A percentile compares a stretch with the other conserved stretches of the same genome.
Conservation (phyloP, 2,113 vertebrate species). For the Cacatua alba region DNA sequence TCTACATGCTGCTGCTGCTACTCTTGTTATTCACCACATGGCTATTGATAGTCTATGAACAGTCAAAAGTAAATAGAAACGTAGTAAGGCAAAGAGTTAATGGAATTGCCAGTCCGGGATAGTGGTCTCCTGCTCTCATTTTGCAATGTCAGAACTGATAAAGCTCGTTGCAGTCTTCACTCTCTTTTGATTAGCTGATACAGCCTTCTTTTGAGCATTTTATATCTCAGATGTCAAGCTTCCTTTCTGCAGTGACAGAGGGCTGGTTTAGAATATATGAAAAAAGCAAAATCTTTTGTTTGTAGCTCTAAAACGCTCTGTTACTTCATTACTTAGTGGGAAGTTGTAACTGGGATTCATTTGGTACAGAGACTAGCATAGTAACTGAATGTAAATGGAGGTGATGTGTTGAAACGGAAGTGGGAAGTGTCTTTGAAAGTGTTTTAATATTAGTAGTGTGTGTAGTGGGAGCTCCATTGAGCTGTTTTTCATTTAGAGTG, state of each 20-base stretch:
- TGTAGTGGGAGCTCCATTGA: neutral
- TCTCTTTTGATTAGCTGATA: constrained; percentile 58
- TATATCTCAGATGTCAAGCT: constrained; percentile 46
- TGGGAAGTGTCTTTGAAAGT: neutral
- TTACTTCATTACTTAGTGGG: constrained; percentile 20
- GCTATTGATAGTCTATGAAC: neutral
- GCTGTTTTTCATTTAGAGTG: neutral
- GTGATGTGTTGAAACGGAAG: neutral
- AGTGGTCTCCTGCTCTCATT: constrained; percentile 45
- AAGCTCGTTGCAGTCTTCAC: constrained; percentile 36
- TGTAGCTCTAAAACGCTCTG: neutral
- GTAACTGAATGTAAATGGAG: neutral
- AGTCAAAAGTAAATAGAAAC: constrained; percentile 33
- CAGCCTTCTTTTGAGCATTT: constrained; percentile 61
- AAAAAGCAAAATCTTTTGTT: constrained; percentile 12
- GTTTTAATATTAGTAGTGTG: neutral
- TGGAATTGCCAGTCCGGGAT: neutral
- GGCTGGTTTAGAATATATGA: neutral
- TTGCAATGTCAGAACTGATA: constrained; percentile 50
- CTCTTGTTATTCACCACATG: neutral
- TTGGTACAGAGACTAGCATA: neutral
- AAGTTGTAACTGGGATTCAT: constrained; percentile 33
- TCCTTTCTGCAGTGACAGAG: constrained; percentile 34
- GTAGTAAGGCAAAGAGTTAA: constrained; percentile 26
- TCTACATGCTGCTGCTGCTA: neutral